These are phyloP conservation scores for Ectemnius lituratus DNA, from an alignment of 2,888 invertebrate species.

Conservation along the genomic window DNA sequence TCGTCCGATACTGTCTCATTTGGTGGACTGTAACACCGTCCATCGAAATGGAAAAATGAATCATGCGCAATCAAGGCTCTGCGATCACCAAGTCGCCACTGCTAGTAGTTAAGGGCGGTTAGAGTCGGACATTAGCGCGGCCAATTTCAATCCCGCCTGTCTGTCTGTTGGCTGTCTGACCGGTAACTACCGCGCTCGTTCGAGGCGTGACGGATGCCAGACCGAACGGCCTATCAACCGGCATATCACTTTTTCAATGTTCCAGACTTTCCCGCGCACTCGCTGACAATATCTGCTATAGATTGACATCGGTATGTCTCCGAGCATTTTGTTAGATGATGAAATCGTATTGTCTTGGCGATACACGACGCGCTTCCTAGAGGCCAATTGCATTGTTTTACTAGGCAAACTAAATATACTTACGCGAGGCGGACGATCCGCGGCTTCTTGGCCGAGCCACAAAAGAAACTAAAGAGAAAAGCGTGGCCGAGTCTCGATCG, in stretches of 20 bases:
- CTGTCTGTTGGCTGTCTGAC: conserved; percentile 22
- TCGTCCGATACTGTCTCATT: neutral
- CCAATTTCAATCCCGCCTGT: conserved; percentile 20
- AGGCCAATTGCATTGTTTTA: conserved; percentile 74
- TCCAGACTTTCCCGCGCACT: too few species aligned
- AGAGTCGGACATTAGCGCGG: conserved; percentile 40
- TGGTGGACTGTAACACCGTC: neutral
- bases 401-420: conserved; percentile 72
- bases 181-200: too few species aligned
- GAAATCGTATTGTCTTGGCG: conserved; percentile 37
- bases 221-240: too few species aligned
- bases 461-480: conserved; percentile 55
- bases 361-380: conserved; percentile 64
- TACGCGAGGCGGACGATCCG: conserved; percentile 66
- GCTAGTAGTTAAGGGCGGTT: conserved; percentile 46
- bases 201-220: too few species aligned
- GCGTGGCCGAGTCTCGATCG: neutral
- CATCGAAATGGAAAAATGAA: neutral
- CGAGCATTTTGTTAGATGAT: neutral
- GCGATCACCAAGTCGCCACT: conserved; percentile 4
- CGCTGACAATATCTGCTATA: too few species aligned
- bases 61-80: neutral
- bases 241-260: too few species aligned
- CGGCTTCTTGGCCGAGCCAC: conserved; percentile 68
- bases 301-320: neutral